Evolutionary conservation across 1,140 invertebrate genomes (phyloP), one percentile per base, ranked within the genome.

Genomic region (Drosophila pachea): DNA sequence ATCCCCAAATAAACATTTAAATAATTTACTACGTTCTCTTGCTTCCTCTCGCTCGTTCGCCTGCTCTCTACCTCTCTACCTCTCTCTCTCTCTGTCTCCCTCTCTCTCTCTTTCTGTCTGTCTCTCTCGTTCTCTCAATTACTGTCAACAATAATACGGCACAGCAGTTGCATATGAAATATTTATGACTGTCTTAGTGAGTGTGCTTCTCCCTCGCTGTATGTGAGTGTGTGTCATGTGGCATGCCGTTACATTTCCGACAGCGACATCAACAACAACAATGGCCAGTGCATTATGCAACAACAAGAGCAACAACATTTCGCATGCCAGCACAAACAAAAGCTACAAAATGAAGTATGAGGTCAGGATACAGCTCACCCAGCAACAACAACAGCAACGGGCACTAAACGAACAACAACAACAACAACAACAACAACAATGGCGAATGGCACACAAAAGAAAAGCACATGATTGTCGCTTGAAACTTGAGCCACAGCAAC

Each of bases 291-390:
- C 66, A 84, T 83, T 76, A 76, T 84, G 73, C 76, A 78, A 73
- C 55, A 68, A 52, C 63, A 64, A 33, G 16, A 66, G 33, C 31
- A 43, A 32, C 29, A 62, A 33, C 54, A 66, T 49, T 32, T 73
- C 68, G 48, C 56, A 63, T 86, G 81, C 72, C 73, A 71, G 64
- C 73, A 72, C 64, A 86, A 86, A 86, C 81, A 84, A 84, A 84
- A 86, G 79, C 79, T 74, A 55, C 81, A 86, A 86, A 86, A 86
- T 84, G 81, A 84, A 86, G 79, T 84, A 84, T 84, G 79, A 84
- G 79, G 79, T 84, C 79, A 84, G 68, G 65, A 61, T 55, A 62
- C 65, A 73, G 58, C 69, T n/a, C n/a, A n/a, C n/a, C n/a, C n/a
- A n/a, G n/a, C n/a, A n/a, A n/a, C n/a, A n/a, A n/a, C n/a, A n/a